Evolutionary conservation across 2,797 vertebrate species (phyloP), one percentile per base, ranked within the genome.

Genomic region (Enteromius mattozi): DNA sequence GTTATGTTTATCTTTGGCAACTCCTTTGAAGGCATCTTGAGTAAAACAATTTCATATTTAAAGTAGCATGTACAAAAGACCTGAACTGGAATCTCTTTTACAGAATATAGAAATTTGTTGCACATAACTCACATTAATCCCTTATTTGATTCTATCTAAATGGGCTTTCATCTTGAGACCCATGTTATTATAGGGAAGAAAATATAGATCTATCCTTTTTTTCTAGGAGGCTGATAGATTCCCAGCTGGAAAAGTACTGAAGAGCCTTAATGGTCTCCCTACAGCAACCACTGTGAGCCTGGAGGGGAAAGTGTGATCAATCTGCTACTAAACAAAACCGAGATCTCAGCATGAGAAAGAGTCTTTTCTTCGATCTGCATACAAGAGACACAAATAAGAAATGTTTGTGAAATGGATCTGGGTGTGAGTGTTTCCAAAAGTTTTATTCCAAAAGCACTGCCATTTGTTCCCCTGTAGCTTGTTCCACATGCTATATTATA

Each of bases 181-280:
- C 30, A 65, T 33, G 61, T 37, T 35, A 14, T 75, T 21, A 35
- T 8, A 33, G 16, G 6, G 81, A 90, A 91, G 88, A 82, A 86
- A 88, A 86, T 88, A 86, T 90, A 81, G 81, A 92, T 89, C 92
- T 92, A 93, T 90, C 89, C 88, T 91, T 61, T 84, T 83, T 78
- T 14, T 4, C 6, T 1, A 14, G 37, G 83, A 69, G 59, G 45
- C 78, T 45, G 78, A 81, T 33, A 27, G 17, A 65, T 33, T 77
- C 47, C 21, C 47, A 49, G 70, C 78, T 56, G 61, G 40, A 82
- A 21, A 33, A 35, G 49, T 21, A 83, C 68, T 35, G 24, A 74
- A 42, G 47, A 75, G 59, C 47, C 17, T 68, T 59, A 72, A 70
- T 86, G 66, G 37, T 74, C 24, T 45, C 33, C 56, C 27, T 66